A percentile compares a stretch with the other conserved stretches of the same genome.
Conservation (phyloP, 2,113 vertebrate genomes). For the Microtus montanus region DNA sequence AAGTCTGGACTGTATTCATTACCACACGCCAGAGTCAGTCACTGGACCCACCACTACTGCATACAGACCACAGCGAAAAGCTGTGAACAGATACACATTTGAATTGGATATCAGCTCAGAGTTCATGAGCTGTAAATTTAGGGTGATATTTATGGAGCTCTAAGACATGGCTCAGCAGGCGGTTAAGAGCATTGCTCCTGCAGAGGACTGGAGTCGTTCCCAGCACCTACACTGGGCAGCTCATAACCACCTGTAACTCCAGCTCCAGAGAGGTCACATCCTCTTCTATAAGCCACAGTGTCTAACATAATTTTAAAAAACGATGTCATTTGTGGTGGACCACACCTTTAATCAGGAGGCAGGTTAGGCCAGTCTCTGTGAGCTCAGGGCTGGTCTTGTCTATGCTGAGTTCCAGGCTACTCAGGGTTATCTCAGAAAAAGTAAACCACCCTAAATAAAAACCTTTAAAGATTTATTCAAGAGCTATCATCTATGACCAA, state of each 20-base stretch:
- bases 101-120: not conserved
- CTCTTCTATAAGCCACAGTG: not conserved
- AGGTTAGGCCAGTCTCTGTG: not conserved
- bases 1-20: constrained; percentile 23
- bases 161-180: not conserved
- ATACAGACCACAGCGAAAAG: not conserved
- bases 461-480: not conserved
- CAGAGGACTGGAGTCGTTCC: not conserved
- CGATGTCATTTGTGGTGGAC: not conserved
- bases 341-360: not conserved
- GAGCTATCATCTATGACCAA: not conserved
- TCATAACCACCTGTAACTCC: not conserved
- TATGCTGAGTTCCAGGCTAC: not conserved
- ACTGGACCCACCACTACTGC: not conserved
- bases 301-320: not conserved
- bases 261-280: not conserved
- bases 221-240: not conserved
- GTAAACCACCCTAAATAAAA: not conserved
- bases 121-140: not conserved
- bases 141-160: not conserved
- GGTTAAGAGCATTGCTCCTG: not conserved
- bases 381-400: too few relatives aligned
- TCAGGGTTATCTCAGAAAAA: not conserved
- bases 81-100: constrained; percentile 22
- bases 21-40: constrained; percentile 30